Conservation (phyloP, 2,888 invertebrate species). For the Subacronicta megacephala region DNA sequence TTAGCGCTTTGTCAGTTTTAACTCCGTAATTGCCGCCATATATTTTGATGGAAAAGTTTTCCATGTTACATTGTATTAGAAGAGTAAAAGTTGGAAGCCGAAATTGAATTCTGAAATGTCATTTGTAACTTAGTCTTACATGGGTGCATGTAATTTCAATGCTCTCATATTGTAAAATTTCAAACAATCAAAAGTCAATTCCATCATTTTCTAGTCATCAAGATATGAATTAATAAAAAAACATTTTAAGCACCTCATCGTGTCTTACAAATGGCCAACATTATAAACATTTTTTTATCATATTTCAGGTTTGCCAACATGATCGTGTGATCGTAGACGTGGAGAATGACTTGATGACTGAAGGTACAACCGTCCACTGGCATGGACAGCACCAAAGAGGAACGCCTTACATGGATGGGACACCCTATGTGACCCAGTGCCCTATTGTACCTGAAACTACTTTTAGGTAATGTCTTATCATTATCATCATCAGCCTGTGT, state of each 20-base stretch:
- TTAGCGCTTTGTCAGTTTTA: conserved; percentile 8
- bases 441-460: conserved; percentile 93
- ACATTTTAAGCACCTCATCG: too few relatives aligned
- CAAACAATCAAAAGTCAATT: too few relatives aligned
- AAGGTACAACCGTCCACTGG: conserved; percentile 97
- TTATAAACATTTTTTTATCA: background rate
- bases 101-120: too few relatives aligned
- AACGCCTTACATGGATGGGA: conserved; percentile 96
- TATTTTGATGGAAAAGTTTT: conserved; percentile 6
- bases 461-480: conserved; percentile 86
- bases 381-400: conserved; percentile 95
- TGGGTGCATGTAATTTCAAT: too few relatives aligned
- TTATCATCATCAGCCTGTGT: too few relatives aligned
- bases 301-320: conserved; percentile 94
- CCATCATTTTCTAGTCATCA: too few relatives aligned
- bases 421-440: conserved; percentile 95
- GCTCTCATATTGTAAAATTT: too few relatives aligned
- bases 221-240: too few relatives aligned
- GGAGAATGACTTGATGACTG: conserved; percentile 93
- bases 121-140: too few relatives aligned
- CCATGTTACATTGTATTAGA: background rate
- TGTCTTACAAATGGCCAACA: background rate
- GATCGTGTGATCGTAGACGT: conserved; percentile 95
- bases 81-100: background rate
- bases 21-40: conserved; percentile 4